Evolutionary conservation across 35 echinoderm and acorn worm genomes (phyloP), one percentile per base, ranked within the genome.

Genomic region (Heliocidaris tuberculata): DNA sequence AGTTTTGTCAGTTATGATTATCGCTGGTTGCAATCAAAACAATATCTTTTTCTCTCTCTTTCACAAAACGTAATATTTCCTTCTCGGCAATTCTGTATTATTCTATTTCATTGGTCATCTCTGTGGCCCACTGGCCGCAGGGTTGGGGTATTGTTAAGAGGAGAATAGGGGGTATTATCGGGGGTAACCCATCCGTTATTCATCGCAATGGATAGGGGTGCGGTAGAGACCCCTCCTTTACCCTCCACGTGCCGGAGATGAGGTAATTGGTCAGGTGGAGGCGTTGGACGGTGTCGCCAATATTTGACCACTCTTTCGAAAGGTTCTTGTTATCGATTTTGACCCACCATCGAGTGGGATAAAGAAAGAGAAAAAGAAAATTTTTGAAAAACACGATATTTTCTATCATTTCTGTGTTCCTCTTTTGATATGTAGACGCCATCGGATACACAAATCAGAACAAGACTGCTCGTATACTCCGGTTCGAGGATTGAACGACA

Each of bases 11-110:
- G 27, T 78, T 78, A 24, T 78, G 65, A 78, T 78, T 78, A 78
- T 78, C 21, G 65, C 65, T 4, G 27, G 65, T 78, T 78, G 65
- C 65, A 78, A 78, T 78, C 65, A 78, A 78, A 78, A 78, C 65
- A 78, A 78, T 78, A 78, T 78, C 65, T n/a, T 7, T 78, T 78
- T 78, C 65, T 78, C 65, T 78, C 65, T 78, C 65, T 78, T 78
- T 78, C 7, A 27, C 19, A 17, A 78, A 78, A 78, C 65, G 65
- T 78, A 78, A 78, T 78, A 78, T 78, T 78, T 78, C 65, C 65
- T 78, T 78, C 65, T 78, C 21, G 15, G 19, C 65, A 78, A 78
- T 78, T 78, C 17, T 78, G 7, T 78, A 78, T 78, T 78, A 78
- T 27, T 78, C 65, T 19, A 17, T 78, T 78, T 78, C 27, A 24